These are phyloP conservation scores for Elephas maximus DNA, from an alignment of 2,113 vertebrate species.

Conservation along the genomic window DNA sequence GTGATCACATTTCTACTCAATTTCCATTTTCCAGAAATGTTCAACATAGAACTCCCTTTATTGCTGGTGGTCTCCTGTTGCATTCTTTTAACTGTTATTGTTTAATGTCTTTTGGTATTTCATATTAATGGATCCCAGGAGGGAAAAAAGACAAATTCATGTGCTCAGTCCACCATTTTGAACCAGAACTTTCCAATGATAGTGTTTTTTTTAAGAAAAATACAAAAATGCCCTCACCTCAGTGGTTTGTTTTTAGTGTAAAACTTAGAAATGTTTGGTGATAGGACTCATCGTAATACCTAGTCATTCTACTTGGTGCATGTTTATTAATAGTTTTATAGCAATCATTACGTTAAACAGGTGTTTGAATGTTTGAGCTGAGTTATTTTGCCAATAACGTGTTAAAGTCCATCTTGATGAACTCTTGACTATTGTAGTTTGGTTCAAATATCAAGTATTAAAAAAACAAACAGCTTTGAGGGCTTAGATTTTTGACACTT, in stretches of 20 bases:
- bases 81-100: background rate
- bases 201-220: background rate
- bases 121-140: background rate
- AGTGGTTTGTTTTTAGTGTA: background rate
- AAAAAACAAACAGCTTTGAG: background rate
- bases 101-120: slow-evolving; percentile 27
- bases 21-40: background rate
- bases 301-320: background rate
- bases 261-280: background rate
- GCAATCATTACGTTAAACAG: background rate
- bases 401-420: background rate
- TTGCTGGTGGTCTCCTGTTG: background rate
- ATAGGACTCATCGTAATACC: background rate
- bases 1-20: background rate
- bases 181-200: background rate
- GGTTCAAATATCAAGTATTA: background rate
- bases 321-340: background rate
- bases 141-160: background rate
- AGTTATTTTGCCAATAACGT: background rate
- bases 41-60: background rate
- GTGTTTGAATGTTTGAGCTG: background rate
- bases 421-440: background rate
- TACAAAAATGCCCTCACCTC: background rate
- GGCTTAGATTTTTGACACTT: slow-evolving; percentile 32
- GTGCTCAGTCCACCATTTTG: background rate